Percentiles rank a stretch among this genome's conserved stretches.
Conservation (phyloP, 2,113 vertebrate species). For the Recurvirostra avosetta region DNA sequence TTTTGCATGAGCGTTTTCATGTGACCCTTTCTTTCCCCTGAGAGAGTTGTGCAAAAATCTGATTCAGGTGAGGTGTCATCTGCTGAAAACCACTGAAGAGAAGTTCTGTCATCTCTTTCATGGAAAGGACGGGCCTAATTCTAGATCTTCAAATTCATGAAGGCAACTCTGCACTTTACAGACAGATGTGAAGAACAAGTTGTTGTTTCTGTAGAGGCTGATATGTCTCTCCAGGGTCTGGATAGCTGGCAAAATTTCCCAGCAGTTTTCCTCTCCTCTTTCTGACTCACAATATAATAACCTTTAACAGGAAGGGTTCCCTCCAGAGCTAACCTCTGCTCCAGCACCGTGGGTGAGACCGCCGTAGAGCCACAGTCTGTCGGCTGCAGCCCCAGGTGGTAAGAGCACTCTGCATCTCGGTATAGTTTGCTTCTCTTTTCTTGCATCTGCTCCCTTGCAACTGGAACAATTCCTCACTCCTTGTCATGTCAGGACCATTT, state of each 20-base stretch:
- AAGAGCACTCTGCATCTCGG: not conserved
- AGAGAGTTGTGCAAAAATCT: not conserved
- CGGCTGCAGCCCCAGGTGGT: not conserved
- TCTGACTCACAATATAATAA: not conserved
- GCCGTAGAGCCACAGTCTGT: not conserved
- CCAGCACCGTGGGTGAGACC: not conserved
- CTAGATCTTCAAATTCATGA: not conserved
- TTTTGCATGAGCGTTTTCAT: not conserved
- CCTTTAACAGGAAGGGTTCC: not conserved
- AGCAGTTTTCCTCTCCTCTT: not conserved
- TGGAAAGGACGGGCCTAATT: not conserved
- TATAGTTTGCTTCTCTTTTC: not conserved
- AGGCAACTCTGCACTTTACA: not conserved
- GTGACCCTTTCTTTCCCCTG: not conserved
- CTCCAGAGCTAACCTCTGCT: conserved; percentile 12
- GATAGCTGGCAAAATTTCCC: not conserved
- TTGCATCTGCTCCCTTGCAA: not conserved
- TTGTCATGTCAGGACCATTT: conserved; percentile 12
- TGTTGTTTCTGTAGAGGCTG: not conserved
- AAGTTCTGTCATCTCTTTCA: not conserved
- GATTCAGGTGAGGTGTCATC: not conserved
- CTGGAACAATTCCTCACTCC: not conserved
- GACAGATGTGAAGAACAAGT: not conserved
- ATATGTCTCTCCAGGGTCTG: not conserved
- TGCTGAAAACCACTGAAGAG: not conserved